Percentiles rank a stretch among this genome's conserved stretches.
Conservation (phyloP, 2,113 vertebrate genomes). For the Lethenteron reissneri region DNA sequence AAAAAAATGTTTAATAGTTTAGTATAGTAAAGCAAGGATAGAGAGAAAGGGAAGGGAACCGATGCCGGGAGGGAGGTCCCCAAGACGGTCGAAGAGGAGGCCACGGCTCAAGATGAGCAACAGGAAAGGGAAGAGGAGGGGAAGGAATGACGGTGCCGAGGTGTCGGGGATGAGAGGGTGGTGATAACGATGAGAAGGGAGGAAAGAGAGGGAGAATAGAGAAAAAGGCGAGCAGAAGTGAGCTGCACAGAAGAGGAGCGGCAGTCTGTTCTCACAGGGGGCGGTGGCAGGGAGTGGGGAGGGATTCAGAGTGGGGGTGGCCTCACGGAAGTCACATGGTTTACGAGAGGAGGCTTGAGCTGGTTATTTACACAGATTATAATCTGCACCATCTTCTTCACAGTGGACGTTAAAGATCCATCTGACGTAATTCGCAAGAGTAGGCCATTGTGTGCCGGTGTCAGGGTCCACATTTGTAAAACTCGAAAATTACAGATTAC, state of each 20-base stretch:
- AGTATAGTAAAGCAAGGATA: background rate
- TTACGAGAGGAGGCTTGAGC: too few relatives aligned
- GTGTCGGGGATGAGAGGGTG: background rate
- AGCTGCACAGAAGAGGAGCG: background rate
- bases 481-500: too few relatives aligned
- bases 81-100: background rate
- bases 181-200: background rate
- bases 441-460: too few relatives aligned
- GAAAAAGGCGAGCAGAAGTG: background rate
- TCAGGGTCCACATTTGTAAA: too few relatives aligned
- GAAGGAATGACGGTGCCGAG: background rate
- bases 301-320: background rate
- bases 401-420: too few relatives aligned
- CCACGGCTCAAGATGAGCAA: background rate
- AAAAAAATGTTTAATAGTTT: background rate
- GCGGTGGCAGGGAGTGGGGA: background rate
- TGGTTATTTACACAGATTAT: too few relatives aligned
- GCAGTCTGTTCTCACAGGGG: too few relatives aligned
- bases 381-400: too few relatives aligned
- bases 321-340: too few relatives aligned
- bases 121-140: background rate
- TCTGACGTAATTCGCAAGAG: too few relatives aligned
- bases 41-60: background rate
- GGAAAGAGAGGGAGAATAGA: background rate
- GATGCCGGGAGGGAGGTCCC: background rate